Percentiles rank a stretch among this genome's conserved stretches.
These are phyloP conservation scores for Podiceps cristatus DNA, from an alignment of 2,113 vertebrate genomes.

Conservation along the genomic window DNA sequence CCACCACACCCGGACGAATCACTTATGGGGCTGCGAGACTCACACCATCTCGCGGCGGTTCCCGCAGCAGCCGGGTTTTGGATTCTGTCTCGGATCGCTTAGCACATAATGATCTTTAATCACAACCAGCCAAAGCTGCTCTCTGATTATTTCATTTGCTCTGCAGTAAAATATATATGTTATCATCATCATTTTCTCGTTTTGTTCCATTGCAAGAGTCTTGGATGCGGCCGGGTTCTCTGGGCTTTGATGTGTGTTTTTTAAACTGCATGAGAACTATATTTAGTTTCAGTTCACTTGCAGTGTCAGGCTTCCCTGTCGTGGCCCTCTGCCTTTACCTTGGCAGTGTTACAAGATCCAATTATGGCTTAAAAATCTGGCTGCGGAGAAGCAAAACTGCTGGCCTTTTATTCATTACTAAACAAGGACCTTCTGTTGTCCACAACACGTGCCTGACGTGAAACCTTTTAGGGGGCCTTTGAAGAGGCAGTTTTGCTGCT, in stretches of 20 bases:
- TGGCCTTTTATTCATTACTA: slow-evolving; percentile 75
- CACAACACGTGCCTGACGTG: slow-evolving; percentile 52
- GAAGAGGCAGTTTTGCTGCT: slow-evolving; percentile 15
- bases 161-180: slow-evolving; percentile 13
- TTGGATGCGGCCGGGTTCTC: slow-evolving; percentile 7
- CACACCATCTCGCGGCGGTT: background rate
- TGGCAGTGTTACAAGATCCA: slow-evolving; percentile 76
- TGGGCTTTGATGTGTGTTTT: slow-evolving; percentile 59
- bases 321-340: slow-evolving; percentile 72
- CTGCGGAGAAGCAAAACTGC: slow-evolving; percentile 69
- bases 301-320: slow-evolving; percentile 70
- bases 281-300: slow-evolving; percentile 77
- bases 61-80: background rate
- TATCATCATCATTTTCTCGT: slow-evolving; percentile 41
- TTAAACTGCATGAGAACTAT: slow-evolving; percentile 69
- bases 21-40: background rate
- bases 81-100: background rate
- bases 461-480: slow-evolving; percentile 38
- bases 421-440: slow-evolving; percentile 79
- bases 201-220: slow-evolving; percentile 30
- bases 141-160: slow-evolving; percentile 30
- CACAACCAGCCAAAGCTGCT: background rate
- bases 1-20: background rate
- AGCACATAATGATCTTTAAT: background rate
- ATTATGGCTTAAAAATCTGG: slow-evolving; percentile 78